phyloP scores from a whole-genome alignment of 1,140 invertebrate species.

The Nebria ingens region DNA sequence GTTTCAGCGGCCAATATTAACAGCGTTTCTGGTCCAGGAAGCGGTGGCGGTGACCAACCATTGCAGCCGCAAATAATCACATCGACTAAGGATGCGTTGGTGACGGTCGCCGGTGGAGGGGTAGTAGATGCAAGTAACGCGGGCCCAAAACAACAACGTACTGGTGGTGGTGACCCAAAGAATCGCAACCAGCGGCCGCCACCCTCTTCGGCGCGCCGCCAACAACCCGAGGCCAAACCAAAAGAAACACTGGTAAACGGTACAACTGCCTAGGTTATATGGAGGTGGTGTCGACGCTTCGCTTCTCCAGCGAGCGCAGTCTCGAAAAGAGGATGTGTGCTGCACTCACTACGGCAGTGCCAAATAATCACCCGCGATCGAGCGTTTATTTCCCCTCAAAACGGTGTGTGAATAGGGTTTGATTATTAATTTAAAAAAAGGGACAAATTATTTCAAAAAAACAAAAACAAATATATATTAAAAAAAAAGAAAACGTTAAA shows the following conservation, averaged over 20 bases:
- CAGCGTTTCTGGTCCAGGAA: neutral
- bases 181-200: constrained; percentile 35
- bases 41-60: constrained; percentile 18
- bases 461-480: neutral
- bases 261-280: constrained; percentile 37
- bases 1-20: constrained; percentile 19
- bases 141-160: constrained; percentile 34
- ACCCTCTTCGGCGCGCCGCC: constrained; percentile 35
- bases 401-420: no score
- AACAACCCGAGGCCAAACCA: constrained; percentile 36
- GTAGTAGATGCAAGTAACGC: no score
- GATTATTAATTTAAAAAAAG: constrained; percentile 1
- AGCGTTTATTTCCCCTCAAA: constrained; percentile 11
- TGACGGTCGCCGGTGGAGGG: constrained; percentile 26
- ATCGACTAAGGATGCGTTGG: constrained; percentile 26
- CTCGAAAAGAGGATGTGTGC: neutral
- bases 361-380: constrained; percentile 10
- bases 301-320: neutral
- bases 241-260: constrained; percentile 51
- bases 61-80: constrained; percentile 13
- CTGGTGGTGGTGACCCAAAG: no score
- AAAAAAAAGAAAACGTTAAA: constrained; percentile 10
- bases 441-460: neutral
- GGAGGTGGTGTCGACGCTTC: neutral
- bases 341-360: constrained; percentile 3